Percentiles rank a stretch among this genome's conserved stretches.
phyloP scores from a whole-genome alignment of 2,797 vertebrate genomes.

The Agapornis canus region DNA sequence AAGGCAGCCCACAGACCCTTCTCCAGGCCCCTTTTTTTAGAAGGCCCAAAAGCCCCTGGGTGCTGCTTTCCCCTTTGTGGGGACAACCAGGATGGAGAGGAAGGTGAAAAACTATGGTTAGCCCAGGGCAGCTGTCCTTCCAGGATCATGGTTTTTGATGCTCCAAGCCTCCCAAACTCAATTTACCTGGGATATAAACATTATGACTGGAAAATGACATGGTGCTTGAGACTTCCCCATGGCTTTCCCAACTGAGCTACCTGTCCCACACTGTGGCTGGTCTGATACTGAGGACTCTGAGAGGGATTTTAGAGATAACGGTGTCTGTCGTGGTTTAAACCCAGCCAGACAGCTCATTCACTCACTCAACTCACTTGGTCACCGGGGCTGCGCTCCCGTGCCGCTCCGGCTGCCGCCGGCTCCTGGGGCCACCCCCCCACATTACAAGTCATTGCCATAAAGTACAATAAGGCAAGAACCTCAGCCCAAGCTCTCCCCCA shows the following conservation, averaged over 20 bases:
- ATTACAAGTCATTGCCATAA: no score
- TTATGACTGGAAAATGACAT: background rate
- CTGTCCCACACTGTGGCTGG: background rate
- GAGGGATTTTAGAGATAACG: background rate
- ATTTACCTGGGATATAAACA: background rate
- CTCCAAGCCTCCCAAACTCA: background rate
- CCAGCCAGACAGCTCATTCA: no score
- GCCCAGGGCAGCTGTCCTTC: background rate
- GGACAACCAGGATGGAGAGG: background rate
- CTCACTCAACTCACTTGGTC: no score
- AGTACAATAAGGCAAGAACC: no score
- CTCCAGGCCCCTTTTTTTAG: background rate
- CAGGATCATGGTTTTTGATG: background rate
- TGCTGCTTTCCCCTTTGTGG: background rate
- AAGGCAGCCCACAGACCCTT: background rate
- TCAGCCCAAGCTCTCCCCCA: no score
- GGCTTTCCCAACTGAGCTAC: accelerated
- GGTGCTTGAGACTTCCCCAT: accelerated
- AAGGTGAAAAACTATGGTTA: background rate
- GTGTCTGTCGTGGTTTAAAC: no score
- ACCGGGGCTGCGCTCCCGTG: no score
- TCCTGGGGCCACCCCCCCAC: no score
- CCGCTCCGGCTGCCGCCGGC: no score
- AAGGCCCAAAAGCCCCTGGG: background rate
- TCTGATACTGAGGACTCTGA: background rate